Evolutionary conservation across 2,797 vertebrate genomes (phyloP), one percentile per base, ranked within the genome.

Genomic region (Girardinus metallicus): DNA sequence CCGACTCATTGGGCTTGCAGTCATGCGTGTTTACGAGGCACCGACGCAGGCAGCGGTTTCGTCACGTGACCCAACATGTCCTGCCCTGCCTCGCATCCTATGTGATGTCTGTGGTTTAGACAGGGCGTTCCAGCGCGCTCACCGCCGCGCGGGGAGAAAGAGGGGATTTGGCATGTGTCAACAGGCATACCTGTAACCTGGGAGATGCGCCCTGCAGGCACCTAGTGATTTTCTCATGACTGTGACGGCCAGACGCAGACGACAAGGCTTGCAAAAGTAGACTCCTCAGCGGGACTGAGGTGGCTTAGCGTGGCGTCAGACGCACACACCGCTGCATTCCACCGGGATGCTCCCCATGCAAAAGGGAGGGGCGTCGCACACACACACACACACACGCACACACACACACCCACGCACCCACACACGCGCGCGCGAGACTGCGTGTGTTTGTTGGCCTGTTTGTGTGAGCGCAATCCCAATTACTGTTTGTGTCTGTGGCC

Each of bases 101-200:
- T 95, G 90, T 96, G 95, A 96, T 95, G 95, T 96, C 95, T 96
- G 95, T 85, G 95, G 95, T 94, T 95, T 91, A 96, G 96, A 96
- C 95, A 95, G 95, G 96, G 96, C 95, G 96, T 96, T 95, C 80
- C 92, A 91, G 85, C 78, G 53, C 47, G 84, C 89, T 93, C 94
- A 92, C 89, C 89, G 81, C 87, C 91, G 88, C 90, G 90, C 92
- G 78, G 83, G 89, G 91, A 95, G 92, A 94, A 92, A 93, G 91
- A 93, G 85, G 87, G 95, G 95, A 95, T 96, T 96, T 95, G 89
- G 93, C 95, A 83, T 95, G 95, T 95, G 93, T 96, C 95, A 95
- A 96, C 96, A 96, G 88, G 96, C 86, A 93, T 94, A 96, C 95
- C 95, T 95, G 95, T 95, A 95, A 93, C 95, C 93, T 82, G 91